phyloP scores from a whole-genome alignment of 2,888 invertebrate genomes.

The Apodemia zela region DNA sequence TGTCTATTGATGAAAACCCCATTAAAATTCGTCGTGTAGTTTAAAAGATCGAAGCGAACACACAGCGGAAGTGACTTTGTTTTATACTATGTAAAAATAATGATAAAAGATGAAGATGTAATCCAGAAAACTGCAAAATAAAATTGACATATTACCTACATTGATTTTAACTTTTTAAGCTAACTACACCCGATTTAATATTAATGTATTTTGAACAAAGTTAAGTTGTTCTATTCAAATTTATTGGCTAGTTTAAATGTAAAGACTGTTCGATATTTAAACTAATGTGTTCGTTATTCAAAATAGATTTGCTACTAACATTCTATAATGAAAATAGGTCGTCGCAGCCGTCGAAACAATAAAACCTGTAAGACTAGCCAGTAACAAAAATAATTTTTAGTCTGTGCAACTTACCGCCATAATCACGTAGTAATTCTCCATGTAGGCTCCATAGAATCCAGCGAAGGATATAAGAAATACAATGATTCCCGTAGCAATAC shows the following conservation, averaged over 20 bases:
- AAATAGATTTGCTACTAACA: conserved; percentile 28
- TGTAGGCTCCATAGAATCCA: conserved; percentile 93
- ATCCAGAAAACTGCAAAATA: no score
- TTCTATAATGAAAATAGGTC: conserved; percentile 32
- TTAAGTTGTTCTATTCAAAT: background rate
- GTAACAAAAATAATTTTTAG: conserved; percentile 9
- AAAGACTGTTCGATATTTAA: conserved; percentile 2
- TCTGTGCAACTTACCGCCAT: conserved; percentile 82
- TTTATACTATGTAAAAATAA: no score
- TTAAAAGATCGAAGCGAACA: no score
- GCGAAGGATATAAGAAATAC: conserved; percentile 90
- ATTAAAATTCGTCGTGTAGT: no score
- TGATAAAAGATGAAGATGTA: no score
- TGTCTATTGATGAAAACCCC: no score
- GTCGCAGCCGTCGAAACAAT: conserved; percentile 25
- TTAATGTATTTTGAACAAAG: background rate
- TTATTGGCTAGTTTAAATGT: background rate
- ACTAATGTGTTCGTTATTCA: conserved; percentile 18
- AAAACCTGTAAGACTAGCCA: conserved; percentile 18
- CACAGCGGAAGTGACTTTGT: no score
- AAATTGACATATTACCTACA: background rate
- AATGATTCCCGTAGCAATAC: conserved; percentile 85
- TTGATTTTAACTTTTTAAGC: background rate
- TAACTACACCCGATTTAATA: no score
- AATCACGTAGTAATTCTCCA: conserved; percentile 90